These are phyloP conservation scores for Sebastiscus albofasciatus DNA, from an alignment of 2,797 vertebrate species.

Conservation along the genomic window DNA sequence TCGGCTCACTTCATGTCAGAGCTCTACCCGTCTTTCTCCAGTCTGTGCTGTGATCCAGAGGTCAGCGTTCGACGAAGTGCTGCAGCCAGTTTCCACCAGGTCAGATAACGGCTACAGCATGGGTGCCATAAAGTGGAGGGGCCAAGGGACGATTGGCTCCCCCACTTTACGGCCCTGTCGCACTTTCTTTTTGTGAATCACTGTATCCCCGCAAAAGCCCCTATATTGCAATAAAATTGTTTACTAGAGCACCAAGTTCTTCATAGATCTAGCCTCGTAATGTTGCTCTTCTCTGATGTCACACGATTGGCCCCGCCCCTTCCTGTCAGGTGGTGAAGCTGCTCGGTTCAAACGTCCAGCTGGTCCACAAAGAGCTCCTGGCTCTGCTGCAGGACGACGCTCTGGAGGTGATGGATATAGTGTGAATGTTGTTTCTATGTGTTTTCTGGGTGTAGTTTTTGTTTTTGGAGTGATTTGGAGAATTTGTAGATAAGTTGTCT, in stretches of 20 bases:
- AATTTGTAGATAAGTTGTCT: background rate
- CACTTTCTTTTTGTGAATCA: no score
- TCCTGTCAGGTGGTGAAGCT: conserved; percentile 91
- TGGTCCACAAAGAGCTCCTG: conserved; percentile 93
- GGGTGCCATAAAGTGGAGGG: no score
- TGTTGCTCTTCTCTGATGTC: background rate
- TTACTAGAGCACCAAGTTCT: no score
- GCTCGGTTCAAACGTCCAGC: conserved; percentile 88
- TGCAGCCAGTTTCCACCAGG: conserved; percentile 94
- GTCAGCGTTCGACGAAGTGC: conserved; percentile 90
- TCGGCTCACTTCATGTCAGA: conserved; percentile 91
- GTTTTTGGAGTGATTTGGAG: background rate
- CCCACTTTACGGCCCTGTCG: no score
- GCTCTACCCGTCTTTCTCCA: conserved; percentile 91
- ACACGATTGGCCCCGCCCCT: background rate
- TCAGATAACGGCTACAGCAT: conserved; percentile 38
- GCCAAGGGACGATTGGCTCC: no score
- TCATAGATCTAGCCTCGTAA: background rate
- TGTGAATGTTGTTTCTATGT: background rate
- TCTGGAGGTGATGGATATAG: conserved; percentile 86
- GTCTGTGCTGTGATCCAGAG: conserved; percentile 94
- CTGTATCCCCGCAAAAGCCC: no score
- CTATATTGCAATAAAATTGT: no score
- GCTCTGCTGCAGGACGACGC: conserved; percentile 92
- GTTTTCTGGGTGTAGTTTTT: no score